phyloP scores from a whole-genome alignment of 2,113 vertebrate species.

The Calyptomena viridis region DNA sequence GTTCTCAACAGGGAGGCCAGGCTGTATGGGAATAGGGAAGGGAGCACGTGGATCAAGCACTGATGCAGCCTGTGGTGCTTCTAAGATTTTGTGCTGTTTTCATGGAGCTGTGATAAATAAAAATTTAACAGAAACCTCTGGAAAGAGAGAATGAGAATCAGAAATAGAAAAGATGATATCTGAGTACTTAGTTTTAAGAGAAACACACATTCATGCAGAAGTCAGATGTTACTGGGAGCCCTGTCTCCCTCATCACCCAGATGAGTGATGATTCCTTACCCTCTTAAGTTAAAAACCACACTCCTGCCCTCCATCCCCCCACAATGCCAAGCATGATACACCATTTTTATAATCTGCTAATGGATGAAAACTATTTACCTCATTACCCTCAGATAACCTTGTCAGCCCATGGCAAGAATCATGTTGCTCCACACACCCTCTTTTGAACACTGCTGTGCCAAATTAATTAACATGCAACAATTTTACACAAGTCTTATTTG shows the following conservation, averaged over 20 bases:
- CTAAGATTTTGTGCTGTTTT: neutral
- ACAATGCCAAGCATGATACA: neutral
- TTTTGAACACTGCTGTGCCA: neutral
- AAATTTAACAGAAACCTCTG: neutral
- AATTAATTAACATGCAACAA: neutral
- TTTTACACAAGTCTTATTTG: neutral
- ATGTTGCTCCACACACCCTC: neutral
- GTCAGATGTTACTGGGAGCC: neutral
- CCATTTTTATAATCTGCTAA: neutral
- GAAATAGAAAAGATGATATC: neutral
- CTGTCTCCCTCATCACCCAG: neutral
- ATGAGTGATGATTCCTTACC: neutral
- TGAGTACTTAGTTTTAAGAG: neutral
- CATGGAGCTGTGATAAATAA: neutral
- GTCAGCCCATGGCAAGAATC: neutral
- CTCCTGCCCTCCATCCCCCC: neutral
- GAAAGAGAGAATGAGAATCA: neutral
- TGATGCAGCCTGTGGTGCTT: neutral
- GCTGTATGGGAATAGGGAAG: neutral
- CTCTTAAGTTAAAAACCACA: neutral
- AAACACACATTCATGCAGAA: rapidly evolving
- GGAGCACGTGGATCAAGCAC: rapidly evolving
- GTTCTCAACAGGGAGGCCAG: neutral
- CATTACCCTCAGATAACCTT: neutral
- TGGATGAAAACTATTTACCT: slow-evolving; percentile 4